Percentiles rank a stretch among this genome's conserved stretches.
Conservation (phyloP, 2,113 vertebrate genomes). For the Pollachius pollachius region DNA sequence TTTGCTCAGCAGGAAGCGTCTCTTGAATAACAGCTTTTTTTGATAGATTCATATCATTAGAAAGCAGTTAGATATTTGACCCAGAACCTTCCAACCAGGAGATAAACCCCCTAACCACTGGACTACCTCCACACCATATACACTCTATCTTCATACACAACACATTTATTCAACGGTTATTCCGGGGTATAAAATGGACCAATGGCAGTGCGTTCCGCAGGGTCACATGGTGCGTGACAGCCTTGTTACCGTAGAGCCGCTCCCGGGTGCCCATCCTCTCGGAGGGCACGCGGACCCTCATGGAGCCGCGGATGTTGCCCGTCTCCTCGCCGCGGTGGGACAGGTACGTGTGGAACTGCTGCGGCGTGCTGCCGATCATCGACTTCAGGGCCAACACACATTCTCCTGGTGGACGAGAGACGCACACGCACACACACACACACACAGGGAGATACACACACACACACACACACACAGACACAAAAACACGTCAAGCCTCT, state of each 20-base stretch:
- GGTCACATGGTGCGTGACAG: not conserved
- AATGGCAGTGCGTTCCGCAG: not conserved
- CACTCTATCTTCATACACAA: too few relatives aligned
- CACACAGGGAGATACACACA: constrained; percentile 11
- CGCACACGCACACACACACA: constrained; percentile 13
- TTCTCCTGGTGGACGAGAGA: constrained; percentile 76
- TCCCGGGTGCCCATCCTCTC: constrained; percentile 93
- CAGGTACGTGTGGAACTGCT: constrained; percentile 95
- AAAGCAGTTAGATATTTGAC: too few relatives aligned
- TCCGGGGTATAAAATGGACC: not conserved
- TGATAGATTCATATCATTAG: too few relatives aligned
- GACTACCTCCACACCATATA: too few relatives aligned
- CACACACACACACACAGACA: constrained; percentile 4
- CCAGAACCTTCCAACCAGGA: too few relatives aligned
- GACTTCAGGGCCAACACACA: constrained; percentile 96
- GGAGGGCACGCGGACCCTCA: constrained; percentile 91
- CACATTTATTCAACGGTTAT: too few relatives aligned
- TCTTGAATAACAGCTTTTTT: too few relatives aligned
- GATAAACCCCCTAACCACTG: too few relatives aligned
- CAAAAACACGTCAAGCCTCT: not conserved
- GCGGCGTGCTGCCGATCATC: constrained; percentile 94
- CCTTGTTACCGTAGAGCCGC: constrained; percentile 84
- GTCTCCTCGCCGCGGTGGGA: constrained; percentile 95
- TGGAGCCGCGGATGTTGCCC: constrained; percentile 93
- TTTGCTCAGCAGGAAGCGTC: too few relatives aligned